phyloP scores from a whole-genome alignment of 2,888 invertebrate genomes.

The Hololepta plana region DNA sequence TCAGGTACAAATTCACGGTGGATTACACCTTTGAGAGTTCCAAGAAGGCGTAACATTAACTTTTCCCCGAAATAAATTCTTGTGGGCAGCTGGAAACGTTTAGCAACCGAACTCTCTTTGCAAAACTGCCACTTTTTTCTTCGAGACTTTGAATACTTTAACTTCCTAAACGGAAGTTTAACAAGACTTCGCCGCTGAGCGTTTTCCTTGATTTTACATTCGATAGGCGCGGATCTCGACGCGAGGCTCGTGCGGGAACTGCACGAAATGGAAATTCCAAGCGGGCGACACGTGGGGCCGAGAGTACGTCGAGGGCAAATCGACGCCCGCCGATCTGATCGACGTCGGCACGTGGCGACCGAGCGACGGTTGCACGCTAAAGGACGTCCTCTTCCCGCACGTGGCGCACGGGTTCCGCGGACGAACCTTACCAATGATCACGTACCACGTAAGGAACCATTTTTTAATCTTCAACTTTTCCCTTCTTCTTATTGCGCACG shows the following conservation, averaged over 20 bases:
- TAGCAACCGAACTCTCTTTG: no score
- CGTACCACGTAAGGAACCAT: constrained; percentile 61
- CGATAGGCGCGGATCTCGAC: no score
- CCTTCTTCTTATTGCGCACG: no score
- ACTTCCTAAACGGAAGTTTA: neutral
- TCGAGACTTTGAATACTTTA: neutral
- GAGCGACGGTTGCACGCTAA: constrained; percentile 42
- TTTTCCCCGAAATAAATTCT: no score
- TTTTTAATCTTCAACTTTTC: no score
- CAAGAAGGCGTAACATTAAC: no score
- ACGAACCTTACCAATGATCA: constrained; percentile 49
- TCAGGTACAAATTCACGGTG: no score
- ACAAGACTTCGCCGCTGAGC: no score
- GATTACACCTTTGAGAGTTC: no score
- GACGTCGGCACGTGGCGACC: constrained; percentile 61
- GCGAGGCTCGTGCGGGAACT: constrained; percentile 33
- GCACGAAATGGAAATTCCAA: constrained; percentile 35
- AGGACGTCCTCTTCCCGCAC: constrained; percentile 64
- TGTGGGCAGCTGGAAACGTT: no score
- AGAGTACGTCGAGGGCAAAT: constrained; percentile 15
- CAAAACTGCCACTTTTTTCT: no score
- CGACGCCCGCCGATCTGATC: constrained; percentile 18
- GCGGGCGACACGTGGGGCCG: constrained; percentile 40
- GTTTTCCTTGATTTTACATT: no score
- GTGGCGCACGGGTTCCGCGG: constrained; percentile 61